Conservation (phyloP, 2,888 invertebrate species). For the Rhogogaster chlorosoma region DNA sequence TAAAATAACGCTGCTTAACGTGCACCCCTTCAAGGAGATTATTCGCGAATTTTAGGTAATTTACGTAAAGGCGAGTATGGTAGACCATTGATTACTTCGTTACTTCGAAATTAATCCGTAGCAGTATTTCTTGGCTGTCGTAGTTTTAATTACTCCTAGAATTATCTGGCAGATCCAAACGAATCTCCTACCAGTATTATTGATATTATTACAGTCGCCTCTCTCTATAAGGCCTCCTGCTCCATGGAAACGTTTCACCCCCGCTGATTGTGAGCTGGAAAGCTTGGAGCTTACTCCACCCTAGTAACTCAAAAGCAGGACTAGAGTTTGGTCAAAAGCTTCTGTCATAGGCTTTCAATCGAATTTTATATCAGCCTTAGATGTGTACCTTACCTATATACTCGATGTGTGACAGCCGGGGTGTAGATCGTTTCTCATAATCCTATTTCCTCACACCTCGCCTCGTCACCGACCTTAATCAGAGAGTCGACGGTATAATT, state of each 20-base stretch:
- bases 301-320: background rate
- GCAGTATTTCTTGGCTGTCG: slow-evolving; percentile 37
- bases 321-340: background rate
- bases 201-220: slow-evolving; percentile 22
- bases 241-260: background rate
- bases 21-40: slow-evolving; percentile 7
- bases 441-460: background rate
- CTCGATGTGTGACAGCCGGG: background rate
- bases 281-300: background rate
- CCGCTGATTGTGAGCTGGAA: background rate
- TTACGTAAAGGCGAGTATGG: background rate
- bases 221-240: background rate
- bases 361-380: background rate
- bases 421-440: background rate
- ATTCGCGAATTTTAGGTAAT: slow-evolving; percentile 1
- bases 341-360: background rate
- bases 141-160: background rate
- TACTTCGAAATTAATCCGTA: slow-evolving; percentile 35
- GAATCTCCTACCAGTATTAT: slow-evolving; percentile 39
- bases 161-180: background rate
- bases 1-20: background rate
- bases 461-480: background rate
- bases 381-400: background rate
- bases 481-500: background rate
- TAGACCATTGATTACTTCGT: slow-evolving; percentile 13